Conservation (phyloP, 2,888 invertebrate species). For the Cheilosia impressa region DNA sequence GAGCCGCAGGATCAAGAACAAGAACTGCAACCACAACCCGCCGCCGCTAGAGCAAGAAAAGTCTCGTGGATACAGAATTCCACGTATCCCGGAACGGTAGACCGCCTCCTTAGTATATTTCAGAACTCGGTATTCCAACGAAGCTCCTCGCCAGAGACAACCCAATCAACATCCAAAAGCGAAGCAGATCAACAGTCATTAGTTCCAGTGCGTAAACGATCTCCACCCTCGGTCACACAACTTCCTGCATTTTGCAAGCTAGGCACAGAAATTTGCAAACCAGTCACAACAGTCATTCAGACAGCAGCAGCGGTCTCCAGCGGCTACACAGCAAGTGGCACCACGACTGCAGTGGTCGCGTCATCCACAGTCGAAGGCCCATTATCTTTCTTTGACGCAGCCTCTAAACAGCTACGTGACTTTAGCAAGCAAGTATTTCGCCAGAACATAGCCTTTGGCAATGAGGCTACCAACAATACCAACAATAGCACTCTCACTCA, state of each 20-base stretch:
- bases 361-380: slow-evolving; percentile 76
- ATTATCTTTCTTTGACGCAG: slow-evolving; percentile 81
- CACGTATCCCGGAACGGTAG: slow-evolving; percentile 85
- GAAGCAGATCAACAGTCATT: slow-evolving; percentile 66
- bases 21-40: slow-evolving; percentile 44
- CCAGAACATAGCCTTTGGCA: slow-evolving; percentile 81
- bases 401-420: slow-evolving; percentile 81
- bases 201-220: slow-evolving; percentile 75
- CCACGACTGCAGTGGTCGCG: slow-evolving; percentile 74
- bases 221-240: slow-evolving; percentile 74
- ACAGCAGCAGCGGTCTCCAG: slow-evolving; percentile 71
- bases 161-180: slow-evolving; percentile 23
- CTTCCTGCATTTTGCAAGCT: slow-evolving; percentile 76
- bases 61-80: slow-evolving; percentile 86
- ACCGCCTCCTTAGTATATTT: slow-evolving; percentile 87
- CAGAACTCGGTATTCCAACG: slow-evolving; percentile 88
- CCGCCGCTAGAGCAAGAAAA: slow-evolving; percentile 85
- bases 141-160: slow-evolving; percentile 80
- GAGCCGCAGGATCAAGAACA: background rate
- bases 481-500: slow-evolving; percentile 67
- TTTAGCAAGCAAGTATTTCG: slow-evolving; percentile 82
- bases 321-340: slow-evolving; percentile 44
- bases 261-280: slow-evolving; percentile 76
- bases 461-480: slow-evolving; percentile 74
- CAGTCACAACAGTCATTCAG: slow-evolving; percentile 72